Evolutionary conservation across 2,888 invertebrate genomes (phyloP).

Genomic region (Bugula neritina): DNA sequence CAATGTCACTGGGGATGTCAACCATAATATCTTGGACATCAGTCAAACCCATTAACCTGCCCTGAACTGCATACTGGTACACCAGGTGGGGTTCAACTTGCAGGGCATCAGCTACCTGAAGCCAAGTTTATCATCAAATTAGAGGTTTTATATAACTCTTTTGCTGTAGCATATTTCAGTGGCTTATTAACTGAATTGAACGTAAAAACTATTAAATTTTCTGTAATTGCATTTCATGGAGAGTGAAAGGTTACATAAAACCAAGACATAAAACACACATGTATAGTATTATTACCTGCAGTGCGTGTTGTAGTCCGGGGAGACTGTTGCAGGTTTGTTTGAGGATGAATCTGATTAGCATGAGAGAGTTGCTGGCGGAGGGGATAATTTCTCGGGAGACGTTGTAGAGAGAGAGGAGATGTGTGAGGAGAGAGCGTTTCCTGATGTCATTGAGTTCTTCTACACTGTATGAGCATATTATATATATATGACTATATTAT

Average conservation of each 20-base stretch:
- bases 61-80: neutral
- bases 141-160: too few species aligned
- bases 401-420: neutral
- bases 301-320: neutral
- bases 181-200: too few species aligned
- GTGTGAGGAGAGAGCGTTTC: neutral
- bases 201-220: too few species aligned
- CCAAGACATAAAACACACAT: too few species aligned
- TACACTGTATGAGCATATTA: neutral
- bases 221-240: too few species aligned
- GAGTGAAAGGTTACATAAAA: too few species aligned
- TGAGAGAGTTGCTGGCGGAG: neutral
- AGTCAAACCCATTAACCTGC: neutral
- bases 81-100: neutral
- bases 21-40: neutral
- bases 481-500: too few species aligned
- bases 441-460: neutral
- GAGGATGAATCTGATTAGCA: neutral
- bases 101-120: conserved; percentile 12
- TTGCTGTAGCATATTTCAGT: too few species aligned
- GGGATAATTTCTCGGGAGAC: neutral
- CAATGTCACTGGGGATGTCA: neutral
- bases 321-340: neutral
- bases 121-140: too few species aligned
- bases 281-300: conserved; percentile 18